Evolutionary conservation across 2,113 vertebrate species (phyloP).

Genomic region (Ibidorhyncha struthersii): DNA sequence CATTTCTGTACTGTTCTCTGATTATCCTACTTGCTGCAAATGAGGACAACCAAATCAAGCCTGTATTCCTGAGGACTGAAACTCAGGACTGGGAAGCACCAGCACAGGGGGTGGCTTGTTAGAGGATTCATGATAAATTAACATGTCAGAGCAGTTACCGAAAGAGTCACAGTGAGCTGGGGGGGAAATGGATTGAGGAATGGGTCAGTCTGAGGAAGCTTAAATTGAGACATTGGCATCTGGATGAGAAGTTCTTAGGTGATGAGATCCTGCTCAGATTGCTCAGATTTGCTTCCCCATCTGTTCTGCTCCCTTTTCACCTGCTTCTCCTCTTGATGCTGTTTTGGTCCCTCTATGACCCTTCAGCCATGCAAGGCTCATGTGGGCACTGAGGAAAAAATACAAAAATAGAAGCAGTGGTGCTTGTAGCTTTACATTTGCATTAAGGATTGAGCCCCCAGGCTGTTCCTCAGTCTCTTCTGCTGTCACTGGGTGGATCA

Average conservation of each 20-base stretch:
- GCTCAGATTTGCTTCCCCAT: not conserved
- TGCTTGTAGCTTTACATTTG: not conserved
- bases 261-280: not conserved
- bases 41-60: not conserved
- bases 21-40: not conserved
- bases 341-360: not conserved
- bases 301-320: not conserved
- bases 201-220: not conserved
- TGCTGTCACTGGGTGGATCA: not conserved
- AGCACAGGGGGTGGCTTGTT: not conserved
- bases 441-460: not conserved
- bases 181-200: not conserved
- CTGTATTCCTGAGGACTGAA: not conserved
- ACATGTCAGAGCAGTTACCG: not conserved
- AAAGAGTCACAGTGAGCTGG: not conserved
- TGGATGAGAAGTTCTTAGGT: not conserved
- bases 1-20: not conserved
- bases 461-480: not conserved
- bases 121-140: not conserved
- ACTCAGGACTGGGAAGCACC: not conserved
- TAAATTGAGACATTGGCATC: not conserved
- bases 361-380: not conserved
- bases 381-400: accelerated
- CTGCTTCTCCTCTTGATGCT: not conserved
- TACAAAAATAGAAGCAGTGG: not conserved